phyloP scores from a whole-genome alignment of 2,113 vertebrate genomes.

The Xenus cinereus region DNA sequence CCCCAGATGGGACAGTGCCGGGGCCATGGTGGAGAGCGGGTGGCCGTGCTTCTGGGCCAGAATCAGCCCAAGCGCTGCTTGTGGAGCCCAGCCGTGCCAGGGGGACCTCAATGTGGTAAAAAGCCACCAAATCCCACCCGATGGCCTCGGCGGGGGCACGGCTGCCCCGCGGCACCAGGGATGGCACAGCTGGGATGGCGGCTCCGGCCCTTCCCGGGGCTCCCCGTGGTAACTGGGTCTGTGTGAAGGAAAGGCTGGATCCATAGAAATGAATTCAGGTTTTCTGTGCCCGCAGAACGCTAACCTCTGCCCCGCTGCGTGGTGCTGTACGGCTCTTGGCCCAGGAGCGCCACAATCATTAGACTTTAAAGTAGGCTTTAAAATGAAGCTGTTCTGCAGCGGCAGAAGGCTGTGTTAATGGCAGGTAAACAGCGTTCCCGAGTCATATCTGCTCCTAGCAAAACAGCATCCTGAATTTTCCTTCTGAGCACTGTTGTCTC shows the following conservation, averaged over 20 bases:
- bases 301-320: not conserved
- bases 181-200: rapidly evolving
- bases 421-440: not conserved
- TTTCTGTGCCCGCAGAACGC: not conserved
- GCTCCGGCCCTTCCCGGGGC: too few species aligned
- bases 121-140: too few species aligned
- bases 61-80: rapidly evolving
- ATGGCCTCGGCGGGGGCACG: rapidly evolving
- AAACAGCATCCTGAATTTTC: not conserved
- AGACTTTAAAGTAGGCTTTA: not conserved
- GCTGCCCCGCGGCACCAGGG: not conserved
- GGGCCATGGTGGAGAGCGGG: not conserved
- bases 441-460: not conserved
- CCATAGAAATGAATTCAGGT: not conserved
- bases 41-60: not conserved
- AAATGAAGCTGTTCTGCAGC: not conserved
- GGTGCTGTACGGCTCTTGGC: not conserved
- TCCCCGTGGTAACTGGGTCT: not conserved
- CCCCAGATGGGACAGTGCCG: rapidly evolving
- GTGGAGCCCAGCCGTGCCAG: not conserved
- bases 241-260: rapidly evolving
- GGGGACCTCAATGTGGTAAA: too few species aligned
- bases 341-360: not conserved
- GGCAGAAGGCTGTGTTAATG: not conserved
- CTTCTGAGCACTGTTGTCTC: not conserved